These are phyloP conservation scores for Hystrix brachyura DNA, from an alignment of 2,113 vertebrate genomes.

Conservation along the genomic window DNA sequence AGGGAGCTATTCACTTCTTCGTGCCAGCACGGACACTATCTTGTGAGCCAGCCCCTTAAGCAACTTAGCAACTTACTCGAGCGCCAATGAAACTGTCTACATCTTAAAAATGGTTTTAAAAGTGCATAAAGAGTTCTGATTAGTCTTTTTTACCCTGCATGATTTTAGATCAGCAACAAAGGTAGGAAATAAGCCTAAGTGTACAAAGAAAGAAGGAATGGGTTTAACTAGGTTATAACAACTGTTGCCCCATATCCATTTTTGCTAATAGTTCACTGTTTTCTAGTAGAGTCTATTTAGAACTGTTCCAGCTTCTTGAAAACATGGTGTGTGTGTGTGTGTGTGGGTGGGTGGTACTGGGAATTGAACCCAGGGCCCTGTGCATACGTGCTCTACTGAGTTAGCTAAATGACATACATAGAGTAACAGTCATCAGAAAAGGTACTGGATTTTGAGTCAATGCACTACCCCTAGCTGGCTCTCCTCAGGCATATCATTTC, in stretches of 20 bases:
- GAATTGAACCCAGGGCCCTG: background rate
- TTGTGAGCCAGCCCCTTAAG: background rate
- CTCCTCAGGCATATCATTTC: background rate
- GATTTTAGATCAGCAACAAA: background rate
- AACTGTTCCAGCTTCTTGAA: background rate
- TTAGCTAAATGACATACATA: background rate
- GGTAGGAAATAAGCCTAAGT: background rate
- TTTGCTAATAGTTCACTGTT: background rate
- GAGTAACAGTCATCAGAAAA: background rate
- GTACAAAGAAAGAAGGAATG: background rate
- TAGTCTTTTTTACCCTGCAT: background rate
- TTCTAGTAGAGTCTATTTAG: background rate
- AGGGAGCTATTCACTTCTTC: background rate
- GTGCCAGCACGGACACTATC: background rate
- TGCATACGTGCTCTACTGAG: background rate
- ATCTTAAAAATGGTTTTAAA: background rate
- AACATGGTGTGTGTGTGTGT: background rate
- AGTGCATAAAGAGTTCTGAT: background rate
- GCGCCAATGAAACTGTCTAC: background rate
- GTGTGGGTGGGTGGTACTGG: background rate
- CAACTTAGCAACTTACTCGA: background rate
- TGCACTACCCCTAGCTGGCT: background rate
- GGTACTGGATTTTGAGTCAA: background rate
- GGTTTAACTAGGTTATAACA: background rate
- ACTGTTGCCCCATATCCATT: background rate